Conservation (phyloP, 2,888 invertebrate species). For the Zele albiditarsus region DNA sequence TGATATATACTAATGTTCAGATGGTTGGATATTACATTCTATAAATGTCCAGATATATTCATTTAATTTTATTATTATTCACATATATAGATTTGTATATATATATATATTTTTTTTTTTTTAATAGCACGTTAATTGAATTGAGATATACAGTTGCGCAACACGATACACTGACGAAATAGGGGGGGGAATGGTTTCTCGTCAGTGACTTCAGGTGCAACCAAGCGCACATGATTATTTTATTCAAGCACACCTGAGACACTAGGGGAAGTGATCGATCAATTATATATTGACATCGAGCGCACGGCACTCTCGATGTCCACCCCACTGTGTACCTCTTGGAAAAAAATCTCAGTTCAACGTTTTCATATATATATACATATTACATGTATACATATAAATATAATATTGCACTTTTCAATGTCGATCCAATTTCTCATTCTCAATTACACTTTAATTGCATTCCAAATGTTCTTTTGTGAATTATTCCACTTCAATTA, state of each 20-base stretch:
- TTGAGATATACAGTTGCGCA: constrained; percentile 6
- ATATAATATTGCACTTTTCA: constrained; percentile 4
- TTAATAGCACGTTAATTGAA: not conserved
- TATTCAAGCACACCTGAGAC: constrained; percentile 23
- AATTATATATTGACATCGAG: constrained; percentile 41
- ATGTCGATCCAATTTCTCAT: not conserved
- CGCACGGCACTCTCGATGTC: constrained; percentile 5
- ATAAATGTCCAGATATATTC: not conserved
- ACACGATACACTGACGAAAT: not conserved
- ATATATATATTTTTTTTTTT: not conserved
- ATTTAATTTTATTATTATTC: not conserved
- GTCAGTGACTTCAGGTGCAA: constrained; percentile 3
- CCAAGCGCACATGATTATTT: constrained; percentile 13
- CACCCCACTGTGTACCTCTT: constrained; percentile 19
- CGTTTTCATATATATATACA: not conserved
- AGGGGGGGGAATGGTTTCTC: not conserved
- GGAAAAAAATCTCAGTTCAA: constrained; percentile 9
- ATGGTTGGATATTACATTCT: not conserved
- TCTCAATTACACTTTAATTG: not conserved
- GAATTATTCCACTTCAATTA: not conserved
- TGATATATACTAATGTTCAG: not conserved
- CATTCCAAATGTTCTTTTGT: not conserved
- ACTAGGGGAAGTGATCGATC: constrained; percentile 33
- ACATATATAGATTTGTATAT: not conserved
- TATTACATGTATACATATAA: not conserved